phyloP scores from a whole-genome alignment of 2,113 vertebrate species.

The Conger conger region DNA sequence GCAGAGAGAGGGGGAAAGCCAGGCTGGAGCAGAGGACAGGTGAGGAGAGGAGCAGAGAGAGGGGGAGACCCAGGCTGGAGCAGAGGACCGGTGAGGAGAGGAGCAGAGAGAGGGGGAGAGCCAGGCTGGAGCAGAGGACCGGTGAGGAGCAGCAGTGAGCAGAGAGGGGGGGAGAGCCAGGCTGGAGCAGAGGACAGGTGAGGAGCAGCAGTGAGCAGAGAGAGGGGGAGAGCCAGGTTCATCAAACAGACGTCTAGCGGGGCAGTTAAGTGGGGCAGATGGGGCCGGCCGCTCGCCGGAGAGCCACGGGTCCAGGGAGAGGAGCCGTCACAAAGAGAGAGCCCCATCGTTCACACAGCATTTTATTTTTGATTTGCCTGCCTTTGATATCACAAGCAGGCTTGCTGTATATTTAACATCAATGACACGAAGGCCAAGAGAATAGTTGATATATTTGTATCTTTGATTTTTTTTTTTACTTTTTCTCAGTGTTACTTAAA shows the following conservation, averaged over 20 bases:
- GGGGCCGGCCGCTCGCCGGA: slow-evolving; percentile 46
- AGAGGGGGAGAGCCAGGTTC: slow-evolving; percentile 26
- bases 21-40: slow-evolving; percentile 36
- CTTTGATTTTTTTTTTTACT: background rate
- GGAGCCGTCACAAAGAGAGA: slow-evolving; percentile 29
- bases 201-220: no score
- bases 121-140: slow-evolving; percentile 37
- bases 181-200: no score
- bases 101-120: background rate
- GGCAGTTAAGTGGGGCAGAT: slow-evolving; percentile 71
- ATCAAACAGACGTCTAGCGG: slow-evolving; percentile 75
- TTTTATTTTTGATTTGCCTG: background rate
- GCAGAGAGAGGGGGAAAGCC: slow-evolving; percentile 34
- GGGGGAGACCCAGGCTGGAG: slow-evolving; percentile 44
- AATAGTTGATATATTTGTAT: background rate
- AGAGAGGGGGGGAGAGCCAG: slow-evolving; percentile 50
- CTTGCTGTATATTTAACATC: background rate
- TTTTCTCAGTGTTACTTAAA: background rate
- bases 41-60: slow-evolving; percentile 56
- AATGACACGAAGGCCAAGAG: background rate
- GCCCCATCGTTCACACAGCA: background rate
- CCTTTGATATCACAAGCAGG: background rate
- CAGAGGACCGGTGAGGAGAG: no score
- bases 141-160: no score
- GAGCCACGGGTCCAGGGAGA: slow-evolving; percentile 41